A percentile compares a stretch with the other conserved stretches of the same genome.
phyloP scores from a whole-genome alignment of 1,140 invertebrate genomes.

The Bilobella aurantiaca region DNA sequence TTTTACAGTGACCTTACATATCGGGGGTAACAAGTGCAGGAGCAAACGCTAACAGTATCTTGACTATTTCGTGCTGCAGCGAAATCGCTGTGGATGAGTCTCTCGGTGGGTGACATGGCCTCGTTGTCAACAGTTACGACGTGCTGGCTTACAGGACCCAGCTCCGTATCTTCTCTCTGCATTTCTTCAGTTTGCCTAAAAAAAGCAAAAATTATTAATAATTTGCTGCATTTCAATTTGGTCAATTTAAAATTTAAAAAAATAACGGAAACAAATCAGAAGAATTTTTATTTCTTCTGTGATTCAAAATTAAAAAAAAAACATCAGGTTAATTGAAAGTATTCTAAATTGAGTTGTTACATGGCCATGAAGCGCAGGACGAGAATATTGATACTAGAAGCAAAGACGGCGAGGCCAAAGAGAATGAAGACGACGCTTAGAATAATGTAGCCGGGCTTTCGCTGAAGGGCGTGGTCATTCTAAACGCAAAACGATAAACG shows the following conservation, averaged over 20 bases:
- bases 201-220: not conserved
- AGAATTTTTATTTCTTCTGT: no score
- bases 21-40: constrained; percentile 51
- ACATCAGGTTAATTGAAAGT: no score
- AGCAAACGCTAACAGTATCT: constrained; percentile 60
- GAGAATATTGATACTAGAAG: constrained; percentile 93
- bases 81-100: constrained; percentile 50
- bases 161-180: constrained; percentile 52
- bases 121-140: constrained; percentile 79
- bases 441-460: constrained; percentile 89
- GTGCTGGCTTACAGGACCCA: constrained; percentile 58
- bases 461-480: constrained; percentile 83
- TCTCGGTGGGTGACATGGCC: constrained; percentile 81
- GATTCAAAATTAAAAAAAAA: no score
- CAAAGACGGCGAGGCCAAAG: constrained; percentile 93
- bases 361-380: constrained; percentile 97
- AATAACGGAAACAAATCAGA: no score
- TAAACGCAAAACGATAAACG: no score
- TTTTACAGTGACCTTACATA: constrained; percentile 25
- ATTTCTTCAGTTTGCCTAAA: constrained; percentile 35
- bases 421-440: constrained; percentile 94
- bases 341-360: constrained; percentile 45
- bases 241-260: no score
- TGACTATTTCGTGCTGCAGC: constrained; percentile 42
- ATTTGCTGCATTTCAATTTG: no score